These are phyloP conservation scores for Pleuronectes platessa DNA, from an alignment of 2,113 vertebrate species.

Conservation along the genomic window DNA sequence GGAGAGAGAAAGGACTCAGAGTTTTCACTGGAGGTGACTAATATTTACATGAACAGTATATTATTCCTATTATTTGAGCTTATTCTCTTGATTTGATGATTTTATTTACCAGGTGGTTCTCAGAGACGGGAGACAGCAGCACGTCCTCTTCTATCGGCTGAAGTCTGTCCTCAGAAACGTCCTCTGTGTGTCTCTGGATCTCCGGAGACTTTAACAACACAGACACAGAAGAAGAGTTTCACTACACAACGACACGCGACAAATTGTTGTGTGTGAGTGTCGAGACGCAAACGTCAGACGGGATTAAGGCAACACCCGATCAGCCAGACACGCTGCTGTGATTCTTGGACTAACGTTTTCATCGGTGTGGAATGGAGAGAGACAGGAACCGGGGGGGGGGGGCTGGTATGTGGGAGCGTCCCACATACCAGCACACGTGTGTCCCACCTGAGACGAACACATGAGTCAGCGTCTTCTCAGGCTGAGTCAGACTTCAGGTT, in stretches of 20 bases:
- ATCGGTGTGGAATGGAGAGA: constrained; percentile 29
- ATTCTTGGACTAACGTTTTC: constrained; percentile 1
- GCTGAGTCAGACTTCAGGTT: no score
- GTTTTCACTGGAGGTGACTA: no score
- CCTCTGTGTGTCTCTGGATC: constrained; percentile 34
- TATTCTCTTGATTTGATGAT: no score
- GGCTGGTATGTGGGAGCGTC: no score
- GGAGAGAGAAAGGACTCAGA: neutral
- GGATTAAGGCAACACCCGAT: constrained; percentile 16
- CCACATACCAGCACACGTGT: no score
- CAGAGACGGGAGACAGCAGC: constrained; percentile 32
- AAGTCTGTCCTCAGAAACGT: constrained; percentile 48
- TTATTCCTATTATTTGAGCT: no score
- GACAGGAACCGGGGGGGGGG: neutral
- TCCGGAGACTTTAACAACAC: constrained; percentile 33
- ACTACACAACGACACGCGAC: neutral
- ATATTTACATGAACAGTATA: no score
- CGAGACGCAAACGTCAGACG: neutral
- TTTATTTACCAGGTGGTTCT: constrained; percentile 59
- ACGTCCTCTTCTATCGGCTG: constrained; percentile 59
- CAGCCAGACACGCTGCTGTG: neutral
- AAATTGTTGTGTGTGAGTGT: neutral
- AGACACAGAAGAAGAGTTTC: neutral
- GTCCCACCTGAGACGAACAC: no score
- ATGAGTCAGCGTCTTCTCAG: no score